Conservation (phyloP, 2,113 vertebrate species). For the Hassar affinis region DNA sequence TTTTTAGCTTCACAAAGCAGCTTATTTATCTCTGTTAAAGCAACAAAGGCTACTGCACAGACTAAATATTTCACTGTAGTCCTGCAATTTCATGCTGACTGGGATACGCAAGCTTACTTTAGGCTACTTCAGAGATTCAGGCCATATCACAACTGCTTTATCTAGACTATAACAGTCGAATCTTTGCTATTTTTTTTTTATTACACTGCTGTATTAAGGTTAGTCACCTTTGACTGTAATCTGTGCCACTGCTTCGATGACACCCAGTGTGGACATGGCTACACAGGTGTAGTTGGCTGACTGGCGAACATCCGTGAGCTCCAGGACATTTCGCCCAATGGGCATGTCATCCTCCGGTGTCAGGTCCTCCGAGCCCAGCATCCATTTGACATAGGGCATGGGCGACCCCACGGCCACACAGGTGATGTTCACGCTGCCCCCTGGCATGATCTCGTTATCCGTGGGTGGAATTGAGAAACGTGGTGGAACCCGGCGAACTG, state of each 20-base stretch:
- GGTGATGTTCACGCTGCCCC: slow-evolving; percentile 98
- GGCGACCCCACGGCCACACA: slow-evolving; percentile 98
- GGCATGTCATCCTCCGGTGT: slow-evolving; percentile 99
- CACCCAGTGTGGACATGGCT: slow-evolving; percentile 97
- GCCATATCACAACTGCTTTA: not conserved
- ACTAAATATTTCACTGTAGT: not conserved
- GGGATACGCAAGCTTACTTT: not conserved
- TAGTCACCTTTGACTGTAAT: slow-evolving; percentile 97
- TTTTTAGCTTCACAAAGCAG: not conserved
- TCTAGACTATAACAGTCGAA: not conserved
- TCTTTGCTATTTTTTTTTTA: not conserved
- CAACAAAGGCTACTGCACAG: slow-evolving; percentile 4
- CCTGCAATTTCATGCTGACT: not conserved
- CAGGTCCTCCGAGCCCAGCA: slow-evolving; percentile 95
- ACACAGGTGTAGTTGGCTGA: slow-evolving; percentile 99
- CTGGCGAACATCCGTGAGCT: slow-evolving; percentile 95
- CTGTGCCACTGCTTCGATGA: slow-evolving; percentile 97
- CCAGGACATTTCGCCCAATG: slow-evolving; percentile 97
- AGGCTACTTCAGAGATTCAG: not conserved
- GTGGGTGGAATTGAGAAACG: slow-evolving; percentile 98
- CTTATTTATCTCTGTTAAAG: not conserved
- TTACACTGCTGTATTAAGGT: not conserved
- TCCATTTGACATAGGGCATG: slow-evolving; percentile 99
- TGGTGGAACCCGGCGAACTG: slow-evolving; percentile 95
- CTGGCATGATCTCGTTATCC: slow-evolving; percentile 99